Percentiles rank a stretch among this genome's conserved stretches.
Conservation (phyloP, 1,140 invertebrate species). For the Leptinotarsa texana region DNA sequence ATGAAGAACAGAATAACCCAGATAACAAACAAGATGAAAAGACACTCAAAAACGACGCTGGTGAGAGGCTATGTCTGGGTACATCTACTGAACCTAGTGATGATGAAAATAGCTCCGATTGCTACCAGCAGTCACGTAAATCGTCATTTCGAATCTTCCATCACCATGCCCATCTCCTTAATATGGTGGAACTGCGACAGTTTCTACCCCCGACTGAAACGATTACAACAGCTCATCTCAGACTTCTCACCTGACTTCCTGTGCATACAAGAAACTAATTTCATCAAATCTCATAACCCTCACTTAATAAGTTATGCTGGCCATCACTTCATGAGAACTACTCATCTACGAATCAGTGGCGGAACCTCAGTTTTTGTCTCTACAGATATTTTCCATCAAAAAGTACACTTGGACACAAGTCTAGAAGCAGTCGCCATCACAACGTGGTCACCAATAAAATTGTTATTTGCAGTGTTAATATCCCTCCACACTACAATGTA, state of each 20-base stretch:
- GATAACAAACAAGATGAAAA: too few relatives aligned
- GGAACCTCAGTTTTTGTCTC: too few relatives aligned
- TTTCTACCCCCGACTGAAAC: conserved; percentile 12
- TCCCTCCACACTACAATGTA: too few relatives aligned
- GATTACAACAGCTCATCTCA: conserved; percentile 10
- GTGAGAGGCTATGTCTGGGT: neutral
- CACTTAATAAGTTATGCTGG: neutral
- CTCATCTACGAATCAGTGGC: too few relatives aligned
- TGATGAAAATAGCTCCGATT: neutral
- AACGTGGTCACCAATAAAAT: too few relatives aligned
- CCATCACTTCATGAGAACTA: neutral
- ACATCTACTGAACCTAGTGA: neutral
- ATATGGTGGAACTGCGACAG: conserved; percentile 14
- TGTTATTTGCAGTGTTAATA: too few relatives aligned
- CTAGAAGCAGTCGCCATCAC: too few relatives aligned
- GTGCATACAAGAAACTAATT: conserved; percentile 19
- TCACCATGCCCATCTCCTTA: neutral
- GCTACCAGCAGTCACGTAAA: neutral
- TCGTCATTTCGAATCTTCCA: neutral
- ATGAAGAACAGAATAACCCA: too few relatives aligned
- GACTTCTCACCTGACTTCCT: neutral
- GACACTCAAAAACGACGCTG: neutral
- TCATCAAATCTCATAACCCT: neutral
- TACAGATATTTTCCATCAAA: too few relatives aligned
- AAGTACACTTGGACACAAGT: too few relatives aligned